Conservation (phyloP, 2,888 invertebrate genomes). For the Cecidostiba fungosa region DNA sequence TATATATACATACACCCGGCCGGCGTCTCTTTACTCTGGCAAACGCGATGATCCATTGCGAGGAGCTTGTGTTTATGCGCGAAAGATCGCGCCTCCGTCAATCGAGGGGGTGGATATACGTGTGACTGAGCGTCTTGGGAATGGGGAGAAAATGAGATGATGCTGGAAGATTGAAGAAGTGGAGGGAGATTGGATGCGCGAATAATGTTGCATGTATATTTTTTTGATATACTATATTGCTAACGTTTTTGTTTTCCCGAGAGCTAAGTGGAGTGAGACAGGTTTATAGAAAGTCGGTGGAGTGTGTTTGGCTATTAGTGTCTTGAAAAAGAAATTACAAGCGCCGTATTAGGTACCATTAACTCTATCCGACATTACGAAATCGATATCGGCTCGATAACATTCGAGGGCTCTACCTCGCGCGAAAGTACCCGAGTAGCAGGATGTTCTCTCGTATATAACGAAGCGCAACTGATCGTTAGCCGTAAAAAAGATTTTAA, state of each 20-base stretch:
- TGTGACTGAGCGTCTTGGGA: neutral
- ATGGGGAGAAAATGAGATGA: neutral
- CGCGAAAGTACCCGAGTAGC: neutral
- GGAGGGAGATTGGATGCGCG: too few species aligned
- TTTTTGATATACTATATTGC: too few species aligned
- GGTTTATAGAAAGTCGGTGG: too few species aligned
- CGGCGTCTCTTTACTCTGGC: neutral
- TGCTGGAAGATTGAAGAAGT: neutral
- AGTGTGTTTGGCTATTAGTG: neutral
- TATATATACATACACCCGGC: neutral
- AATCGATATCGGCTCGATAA: conserved; percentile 12
- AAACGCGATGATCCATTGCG: neutral
- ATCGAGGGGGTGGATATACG: neutral
- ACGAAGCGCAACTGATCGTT: too few species aligned
- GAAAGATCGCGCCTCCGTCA: neutral
- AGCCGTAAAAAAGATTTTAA: too few species aligned
- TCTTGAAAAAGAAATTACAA: neutral
- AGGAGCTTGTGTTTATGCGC: conserved; percentile 13
- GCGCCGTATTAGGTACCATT: neutral
- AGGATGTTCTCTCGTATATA: neutral
- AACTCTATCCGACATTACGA: neutral
- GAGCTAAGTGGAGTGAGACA: too few species aligned
- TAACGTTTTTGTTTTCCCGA: neutral
- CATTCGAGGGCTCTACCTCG: neutral
- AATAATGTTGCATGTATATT: too few species aligned